Base-by-base conservation (phyloP, 2,113 vertebrate genomes). In the Cynocephalus volans region DNA sequence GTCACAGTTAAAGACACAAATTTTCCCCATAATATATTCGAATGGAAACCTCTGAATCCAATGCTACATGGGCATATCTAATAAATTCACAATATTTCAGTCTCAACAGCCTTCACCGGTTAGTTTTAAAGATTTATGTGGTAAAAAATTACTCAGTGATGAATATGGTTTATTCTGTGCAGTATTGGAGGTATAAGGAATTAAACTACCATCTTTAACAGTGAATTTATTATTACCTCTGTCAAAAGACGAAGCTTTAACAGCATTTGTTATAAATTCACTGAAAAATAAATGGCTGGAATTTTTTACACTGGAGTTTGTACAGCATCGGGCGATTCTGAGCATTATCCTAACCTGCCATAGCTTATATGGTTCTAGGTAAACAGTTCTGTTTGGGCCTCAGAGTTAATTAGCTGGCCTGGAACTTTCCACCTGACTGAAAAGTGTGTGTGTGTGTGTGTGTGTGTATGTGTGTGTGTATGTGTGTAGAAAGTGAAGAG, bases 181-280 rank as follows among this genome's bases (percentile, higher is more conserved):
- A 95, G 97, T 98, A 98, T 98, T 98, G 98, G 98, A 98, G 98
- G 96, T 97, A 97, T 98, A 98, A 97, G 98, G 98, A 99, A 99
- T 99, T 98, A 98, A 98, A 98, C 97, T 97, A 98, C 98, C 98
- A 45, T 98, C 98, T 98, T 98, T 98, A 99, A 97, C 98, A 92
- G 93, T 98, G 98, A 98, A 99, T 99, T 98, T 98, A 99, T 98
- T 99, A 99, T 98, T 99, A 98, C 98, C 98, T 98, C 98, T 99
- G 98, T 98, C 98, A 99, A 98, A 97, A 98, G 98, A 98, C 77
- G n/a, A 98, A 98, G 98, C 14, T 98, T 98, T 98, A 98, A 97
- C 98, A 93, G 98, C 98, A 91, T 98, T 98, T 98, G 97, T 98
- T 98, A 98, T 98, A 98, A 98, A 98, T 98, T 98, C 98, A 86